A percentile compares a stretch with the other conserved stretches of the same genome.
Evolutionary conservation across 2,888 invertebrate species (phyloP).

Genomic region (Plagodis pulveraria): DNA sequence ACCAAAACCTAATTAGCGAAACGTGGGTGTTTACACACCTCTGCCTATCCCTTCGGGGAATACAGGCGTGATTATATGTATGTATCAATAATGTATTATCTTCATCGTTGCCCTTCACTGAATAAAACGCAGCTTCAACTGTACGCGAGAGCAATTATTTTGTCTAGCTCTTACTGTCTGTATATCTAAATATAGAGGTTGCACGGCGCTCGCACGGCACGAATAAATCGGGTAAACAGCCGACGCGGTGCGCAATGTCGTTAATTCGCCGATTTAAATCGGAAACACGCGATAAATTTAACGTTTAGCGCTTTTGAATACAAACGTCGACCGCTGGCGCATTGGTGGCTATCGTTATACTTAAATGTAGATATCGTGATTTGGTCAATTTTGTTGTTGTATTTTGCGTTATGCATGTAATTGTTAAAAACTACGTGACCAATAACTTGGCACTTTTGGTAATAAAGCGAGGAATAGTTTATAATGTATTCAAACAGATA

Average conservation of each 20-base stretch:
- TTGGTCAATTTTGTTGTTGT: background rate
- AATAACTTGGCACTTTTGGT: too few species aligned
- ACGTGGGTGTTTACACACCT: too few species aligned
- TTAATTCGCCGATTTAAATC: constrained; percentile 82
- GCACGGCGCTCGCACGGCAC: constrained; percentile 38
- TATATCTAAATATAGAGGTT: constrained; percentile 12
- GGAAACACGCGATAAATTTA: constrained; percentile 80
- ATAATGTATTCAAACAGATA: too few species aligned
- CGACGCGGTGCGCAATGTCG: constrained; percentile 61
- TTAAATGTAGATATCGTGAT: constrained; percentile 30
- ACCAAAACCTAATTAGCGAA: too few species aligned
- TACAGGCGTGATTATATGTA: too few species aligned
- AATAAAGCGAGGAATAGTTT: too few species aligned
- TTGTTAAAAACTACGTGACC: too few species aligned
- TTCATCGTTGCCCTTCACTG: too few species aligned
- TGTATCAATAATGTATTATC: too few species aligned
- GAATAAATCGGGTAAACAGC: constrained; percentile 70
- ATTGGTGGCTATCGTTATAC: constrained; percentile 37
- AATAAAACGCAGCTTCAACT: too few species aligned
- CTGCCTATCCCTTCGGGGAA: too few species aligned
- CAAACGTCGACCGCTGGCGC: constrained; percentile 54
- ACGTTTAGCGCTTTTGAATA: constrained; percentile 74
- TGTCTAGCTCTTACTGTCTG: constrained; percentile 9
- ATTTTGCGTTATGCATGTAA: background rate
- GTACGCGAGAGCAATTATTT: too few species aligned